Evolutionary conservation across 2,888 invertebrate species (phyloP).

Genomic region (Axea sp.): DNA sequence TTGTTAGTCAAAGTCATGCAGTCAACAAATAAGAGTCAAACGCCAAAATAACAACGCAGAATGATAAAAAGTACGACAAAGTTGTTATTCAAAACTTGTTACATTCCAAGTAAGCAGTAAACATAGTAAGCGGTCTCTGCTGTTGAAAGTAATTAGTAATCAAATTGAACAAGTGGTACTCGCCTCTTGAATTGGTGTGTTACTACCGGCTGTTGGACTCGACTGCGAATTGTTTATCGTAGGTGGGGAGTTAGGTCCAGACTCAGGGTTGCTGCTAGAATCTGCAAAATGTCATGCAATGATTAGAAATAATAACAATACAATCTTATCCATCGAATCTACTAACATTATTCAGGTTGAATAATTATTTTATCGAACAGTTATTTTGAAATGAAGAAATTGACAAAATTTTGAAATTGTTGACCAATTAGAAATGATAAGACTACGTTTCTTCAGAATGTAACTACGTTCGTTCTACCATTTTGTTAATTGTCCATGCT

Average conservation of each 20-base stretch:
- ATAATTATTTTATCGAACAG: too few relatives aligned
- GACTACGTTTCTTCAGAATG: constrained; percentile 9
- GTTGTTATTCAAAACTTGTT: constrained; percentile 15
- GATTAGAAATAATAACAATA: constrained; percentile 7
- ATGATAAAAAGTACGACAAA: not conserved
- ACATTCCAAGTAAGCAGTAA: constrained; percentile 6
- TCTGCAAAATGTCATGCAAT: constrained; percentile 75
- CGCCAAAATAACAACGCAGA: not conserved
- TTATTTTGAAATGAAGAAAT: too few relatives aligned
- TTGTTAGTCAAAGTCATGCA: constrained; percentile 16
- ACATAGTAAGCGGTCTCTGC: constrained; percentile 4
- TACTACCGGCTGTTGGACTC: constrained; percentile 83
- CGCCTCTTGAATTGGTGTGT: constrained; percentile 83
- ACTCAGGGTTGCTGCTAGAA: constrained; percentile 85
- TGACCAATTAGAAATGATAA: not conserved
- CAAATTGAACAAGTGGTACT: constrained; percentile 27
- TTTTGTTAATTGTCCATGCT: constrained; percentile 73
- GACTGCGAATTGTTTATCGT: constrained; percentile 81
- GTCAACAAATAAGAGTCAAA: not conserved
- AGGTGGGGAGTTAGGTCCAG: constrained; percentile 88
- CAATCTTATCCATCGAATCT: not conserved
- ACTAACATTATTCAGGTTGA: not conserved
- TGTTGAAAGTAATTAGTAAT: constrained; percentile 2
- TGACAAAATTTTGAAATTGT: too few relatives aligned
- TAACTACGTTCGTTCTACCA: constrained; percentile 18